These are phyloP conservation scores for Gisinianus flammeolus DNA, from an alignment of 2,888 invertebrate genomes.

Conservation along the genomic window DNA sequence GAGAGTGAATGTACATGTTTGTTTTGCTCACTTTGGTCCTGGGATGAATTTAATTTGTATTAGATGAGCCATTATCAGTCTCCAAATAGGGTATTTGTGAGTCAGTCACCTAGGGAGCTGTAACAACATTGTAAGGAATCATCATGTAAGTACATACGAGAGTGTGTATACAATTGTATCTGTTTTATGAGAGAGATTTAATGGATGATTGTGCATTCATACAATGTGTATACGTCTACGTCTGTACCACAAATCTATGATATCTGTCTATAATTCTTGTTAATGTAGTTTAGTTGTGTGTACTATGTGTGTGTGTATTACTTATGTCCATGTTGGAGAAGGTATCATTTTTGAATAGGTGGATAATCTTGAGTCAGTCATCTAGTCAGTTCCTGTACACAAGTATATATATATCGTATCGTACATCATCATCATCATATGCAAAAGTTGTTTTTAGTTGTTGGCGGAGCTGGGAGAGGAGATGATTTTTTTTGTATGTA, in stretches of 20 bases:
- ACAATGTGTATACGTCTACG: background rate
- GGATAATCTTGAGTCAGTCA: background rate
- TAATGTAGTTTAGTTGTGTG: too few species aligned
- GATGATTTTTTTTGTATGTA: too few species aligned
- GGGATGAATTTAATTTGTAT: conserved; percentile 40
- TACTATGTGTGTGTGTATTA: background rate
- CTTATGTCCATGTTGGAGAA: background rate
- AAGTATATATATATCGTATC: background rate
- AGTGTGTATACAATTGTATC: background rate
- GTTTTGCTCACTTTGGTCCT: conserved; percentile 24
- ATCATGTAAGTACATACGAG: background rate
- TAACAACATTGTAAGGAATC: conserved; percentile 21
- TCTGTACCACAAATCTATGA: background rate
- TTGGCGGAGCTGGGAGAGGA: conserved; percentile 14
- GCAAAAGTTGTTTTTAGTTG: background rate
- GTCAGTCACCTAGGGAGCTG: conserved; percentile 39
- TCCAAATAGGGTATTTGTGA: conserved; percentile 29
- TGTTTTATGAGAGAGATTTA: conserved; percentile 25
- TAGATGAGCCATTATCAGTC: conserved; percentile 38
- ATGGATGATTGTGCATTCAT: conserved; percentile 17
- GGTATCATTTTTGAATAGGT: background rate
- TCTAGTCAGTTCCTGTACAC: background rate
- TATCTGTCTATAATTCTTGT: background rate
- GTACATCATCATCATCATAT: background rate
- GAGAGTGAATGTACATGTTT: conserved; percentile 17